These are phyloP conservation scores for human DNA, from an alignment of 2,113 vertebrate species.

Conservation along the genomic window GRCh38 chr22:31682501-31683000, in stretches of 20 bases:
- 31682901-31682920: neutral
- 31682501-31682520: conserved; percentile 42
- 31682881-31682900: neutral
- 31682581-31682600: neutral
- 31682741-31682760: neutral
- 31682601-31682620: neutral
- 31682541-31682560: neutral
- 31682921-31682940: conserved; percentile 9
- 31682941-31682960: neutral
- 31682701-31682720: neutral
- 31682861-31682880: neutral
- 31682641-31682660: conserved; percentile 53
- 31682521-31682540: neutral
- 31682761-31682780: neutral
- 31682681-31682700: neutral
- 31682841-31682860: neutral
- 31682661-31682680: conserved; percentile 68
- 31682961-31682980: no score
- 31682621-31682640: conserved; percentile 60
- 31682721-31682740: neutral
- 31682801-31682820: neutral
- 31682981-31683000: neutral
- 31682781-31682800: neutral
- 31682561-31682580: neutral
- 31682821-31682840: neutral